Base-by-base conservation (phyloP, 2,113 vertebrate genomes). In the Pterocles gutturalis region DNA sequence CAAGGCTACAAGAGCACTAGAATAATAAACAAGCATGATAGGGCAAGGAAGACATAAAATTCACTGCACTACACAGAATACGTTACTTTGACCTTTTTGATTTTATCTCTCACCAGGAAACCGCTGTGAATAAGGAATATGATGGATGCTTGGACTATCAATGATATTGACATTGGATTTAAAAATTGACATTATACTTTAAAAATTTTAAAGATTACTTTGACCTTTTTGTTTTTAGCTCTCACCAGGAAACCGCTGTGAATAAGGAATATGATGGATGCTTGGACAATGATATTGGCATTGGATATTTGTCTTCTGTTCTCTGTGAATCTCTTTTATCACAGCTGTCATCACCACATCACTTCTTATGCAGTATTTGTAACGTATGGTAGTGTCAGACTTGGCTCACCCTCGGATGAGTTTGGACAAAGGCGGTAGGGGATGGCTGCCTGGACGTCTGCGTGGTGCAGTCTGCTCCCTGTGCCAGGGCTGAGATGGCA, bases 31-130 rank as follows among this genome's bases (percentile, higher is more conserved):
- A 93, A 34, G 46, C 0, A 0, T 89, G 60, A 31, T 9, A 29
- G 34, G 55, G 80, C 75, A 93, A 84, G 83, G 93, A 90, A 90
- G 80, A 81, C 80, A 78, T 71, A 90, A 90, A 82, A 89, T 60
- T 83, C 14, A 73, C n/a, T 77, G 49, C 16, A 7, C 54, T 76
- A 16, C 4, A 4, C 16, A 19, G 75, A 70, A 43, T 34, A 14
- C 14, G 11, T 88, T 61, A 34, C 26, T 79, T 48, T 3, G 7
- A 28, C 19, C 21, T 49, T 62, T 76, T 76, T 69, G 13, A 1
- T 79, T 91, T 80, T 48, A 66, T 22, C 28, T 55, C 10, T 90
- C 36, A 41, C 34, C n/a, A 34, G 36, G 60, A 82, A 90, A 64
- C 12, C 62, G 36, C 55, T 43, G 16, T 17, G 6, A 38, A 34